These are phyloP conservation scores for Phymastichus coffea DNA, from an alignment of 1,140 invertebrate species.

Conservation along the genomic window DNA sequence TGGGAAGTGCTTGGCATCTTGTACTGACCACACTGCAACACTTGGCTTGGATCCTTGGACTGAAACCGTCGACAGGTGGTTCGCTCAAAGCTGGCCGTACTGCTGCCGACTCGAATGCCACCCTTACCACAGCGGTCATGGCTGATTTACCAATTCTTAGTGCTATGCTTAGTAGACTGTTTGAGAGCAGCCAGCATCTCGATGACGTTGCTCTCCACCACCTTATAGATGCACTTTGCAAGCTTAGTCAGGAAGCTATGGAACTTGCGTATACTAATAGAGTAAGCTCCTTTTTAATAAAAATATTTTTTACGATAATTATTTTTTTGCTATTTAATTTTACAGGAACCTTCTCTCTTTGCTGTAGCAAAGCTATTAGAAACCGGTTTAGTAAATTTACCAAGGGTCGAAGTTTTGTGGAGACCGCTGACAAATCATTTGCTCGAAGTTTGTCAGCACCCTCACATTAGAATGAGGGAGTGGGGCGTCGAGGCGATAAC, in stretches of 20 bases:
- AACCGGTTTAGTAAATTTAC: conserved; percentile 92
- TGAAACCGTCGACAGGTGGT: conserved; percentile 91
- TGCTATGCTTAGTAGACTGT: conserved; percentile 88
- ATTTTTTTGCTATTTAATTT: conserved; percentile 22
- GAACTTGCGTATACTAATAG: conserved; percentile 93
- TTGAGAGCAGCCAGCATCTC: conserved; percentile 91
- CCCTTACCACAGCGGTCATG: conserved; percentile 94
- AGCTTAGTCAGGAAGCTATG: conserved; percentile 95
- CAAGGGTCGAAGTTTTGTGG: conserved; percentile 93
- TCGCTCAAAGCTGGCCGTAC: conserved; percentile 79
- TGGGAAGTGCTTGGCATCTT: conserved; percentile 93
- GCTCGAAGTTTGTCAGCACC: conserved; percentile 93
- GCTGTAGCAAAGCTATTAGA: conserved; percentile 96
- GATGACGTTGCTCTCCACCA: conserved; percentile 95
- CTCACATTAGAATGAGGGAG: conserved; percentile 91
- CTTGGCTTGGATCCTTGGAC: conserved; percentile 95
- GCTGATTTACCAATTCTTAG: conserved; percentile 91
- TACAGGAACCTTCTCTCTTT: conserved; percentile 91
- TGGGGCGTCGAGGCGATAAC: conserved; percentile 98
- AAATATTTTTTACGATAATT: conserved; percentile 7
- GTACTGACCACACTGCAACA: conserved; percentile 95
- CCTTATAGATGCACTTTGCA: conserved; percentile 94
- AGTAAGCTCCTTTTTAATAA: conserved; percentile 54
- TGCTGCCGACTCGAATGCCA: conserved; percentile 80
- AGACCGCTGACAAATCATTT: conserved; percentile 94